phyloP scores from a whole-genome alignment of 2,113 vertebrate species.

The Raphicerus campestris region DNA sequence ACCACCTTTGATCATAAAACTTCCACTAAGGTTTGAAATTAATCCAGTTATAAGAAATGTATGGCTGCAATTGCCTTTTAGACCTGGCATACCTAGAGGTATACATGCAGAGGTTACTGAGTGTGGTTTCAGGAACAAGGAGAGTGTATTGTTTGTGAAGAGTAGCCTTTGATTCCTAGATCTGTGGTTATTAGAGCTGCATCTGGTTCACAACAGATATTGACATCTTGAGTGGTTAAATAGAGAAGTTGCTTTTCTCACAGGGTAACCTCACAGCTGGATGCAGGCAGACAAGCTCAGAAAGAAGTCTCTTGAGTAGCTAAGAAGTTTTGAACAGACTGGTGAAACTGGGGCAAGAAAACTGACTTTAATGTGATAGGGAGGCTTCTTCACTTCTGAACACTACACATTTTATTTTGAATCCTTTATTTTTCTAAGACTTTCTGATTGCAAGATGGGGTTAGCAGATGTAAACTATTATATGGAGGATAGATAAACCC shows the following conservation, averaged over 20 bases:
- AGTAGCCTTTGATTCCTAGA: constrained; percentile 38
- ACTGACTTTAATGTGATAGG: neutral
- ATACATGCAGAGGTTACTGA: constrained; percentile 13
- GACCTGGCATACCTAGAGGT: neutral
- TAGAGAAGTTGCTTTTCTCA: constrained; percentile 48
- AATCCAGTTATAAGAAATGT: constrained; percentile 36
- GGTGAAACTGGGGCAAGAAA: neutral
- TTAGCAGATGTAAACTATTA: neutral
- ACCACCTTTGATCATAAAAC: constrained; percentile 42
- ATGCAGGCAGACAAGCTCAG: neutral
- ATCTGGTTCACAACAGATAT: constrained; percentile 42
- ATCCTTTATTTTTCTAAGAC: neutral
- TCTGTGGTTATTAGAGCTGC: constrained; percentile 49
- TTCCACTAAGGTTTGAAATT: constrained; percentile 38
- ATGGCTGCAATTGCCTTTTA: constrained; percentile 30
- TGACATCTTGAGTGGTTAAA: neutral
- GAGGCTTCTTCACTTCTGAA: neutral
- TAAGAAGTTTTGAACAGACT: neutral
- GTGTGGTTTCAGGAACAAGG: neutral
- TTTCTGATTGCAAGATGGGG: neutral
- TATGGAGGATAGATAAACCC: neutral
- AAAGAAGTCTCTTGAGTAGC: neutral
- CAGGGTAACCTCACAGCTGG: neutral
- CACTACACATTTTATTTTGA: neutral
- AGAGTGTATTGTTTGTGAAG: constrained; percentile 33